Percentiles rank a stretch among this genome's conserved stretches.
Evolutionary conservation across 2,797 vertebrate genomes (phyloP).

Genomic region (Crotalus adamanteus): DNA sequence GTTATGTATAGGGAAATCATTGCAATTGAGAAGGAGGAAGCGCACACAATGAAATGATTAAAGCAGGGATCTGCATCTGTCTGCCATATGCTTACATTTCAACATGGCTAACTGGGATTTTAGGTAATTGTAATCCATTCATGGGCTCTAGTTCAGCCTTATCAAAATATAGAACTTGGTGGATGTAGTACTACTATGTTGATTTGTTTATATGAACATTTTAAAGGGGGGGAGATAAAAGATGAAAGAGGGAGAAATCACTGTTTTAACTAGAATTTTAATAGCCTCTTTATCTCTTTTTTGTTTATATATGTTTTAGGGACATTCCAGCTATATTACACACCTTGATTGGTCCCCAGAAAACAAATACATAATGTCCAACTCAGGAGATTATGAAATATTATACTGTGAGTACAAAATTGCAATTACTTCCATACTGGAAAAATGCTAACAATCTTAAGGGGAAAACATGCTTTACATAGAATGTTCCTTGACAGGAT

Average conservation of each 20-base stretch:
- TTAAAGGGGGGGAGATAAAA: background rate
- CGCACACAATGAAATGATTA: background rate
- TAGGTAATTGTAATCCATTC: background rate
- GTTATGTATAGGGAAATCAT: background rate
- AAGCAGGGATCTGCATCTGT: background rate
- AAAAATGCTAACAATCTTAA: conserved; percentile 18
- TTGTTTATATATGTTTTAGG: conserved; percentile 71
- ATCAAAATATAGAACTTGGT: background rate
- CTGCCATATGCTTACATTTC: background rate
- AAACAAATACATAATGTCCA: conserved; percentile 98
- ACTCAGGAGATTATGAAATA: conserved; percentile 99
- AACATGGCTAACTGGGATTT: background rate
- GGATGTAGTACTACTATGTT: fast-evolving
- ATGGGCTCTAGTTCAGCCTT: background rate
- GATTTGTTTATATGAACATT: background rate
- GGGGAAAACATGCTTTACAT: background rate
- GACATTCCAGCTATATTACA: conserved; percentile 99
- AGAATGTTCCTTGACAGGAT: conserved; percentile 47
- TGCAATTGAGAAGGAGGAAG: background rate
- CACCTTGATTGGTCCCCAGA: conserved; percentile 99
- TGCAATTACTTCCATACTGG: conserved; percentile 11
- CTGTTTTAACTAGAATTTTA: background rate
- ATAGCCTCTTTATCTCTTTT: background rate
- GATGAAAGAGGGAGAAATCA: background rate
- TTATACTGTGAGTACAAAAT: conserved; percentile 90